phyloP scores from a whole-genome alignment of 2,888 invertebrate species.

The Trisateles emortualis region DNA sequence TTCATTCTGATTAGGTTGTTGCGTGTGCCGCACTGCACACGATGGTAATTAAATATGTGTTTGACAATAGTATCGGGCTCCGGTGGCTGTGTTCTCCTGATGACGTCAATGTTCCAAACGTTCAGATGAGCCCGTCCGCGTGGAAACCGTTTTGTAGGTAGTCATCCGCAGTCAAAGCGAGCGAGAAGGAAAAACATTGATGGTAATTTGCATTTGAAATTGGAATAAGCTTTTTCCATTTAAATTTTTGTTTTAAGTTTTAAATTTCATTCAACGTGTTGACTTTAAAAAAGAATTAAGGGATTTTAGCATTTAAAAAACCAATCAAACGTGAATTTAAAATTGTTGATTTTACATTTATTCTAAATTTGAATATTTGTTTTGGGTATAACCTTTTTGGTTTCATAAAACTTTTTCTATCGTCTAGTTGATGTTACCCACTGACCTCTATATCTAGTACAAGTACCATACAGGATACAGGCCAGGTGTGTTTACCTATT shows the following conservation, averaged over 20 bases:
- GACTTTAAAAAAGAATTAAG: constrained; percentile 1
- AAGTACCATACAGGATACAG: too few relatives aligned
- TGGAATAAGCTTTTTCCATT: constrained; percentile 40
- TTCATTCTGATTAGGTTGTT: constrained; percentile 44
- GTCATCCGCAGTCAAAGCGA: constrained; percentile 40
- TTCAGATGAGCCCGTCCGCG: constrained; percentile 59
- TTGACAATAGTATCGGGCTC: constrained; percentile 79
- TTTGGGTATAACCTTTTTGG: too few relatives aligned
- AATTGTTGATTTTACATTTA: too few relatives aligned
- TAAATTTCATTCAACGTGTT: constrained; percentile 13
- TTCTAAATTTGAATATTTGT: too few relatives aligned
- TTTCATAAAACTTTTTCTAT: too few relatives aligned
- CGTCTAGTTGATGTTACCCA: too few relatives aligned
- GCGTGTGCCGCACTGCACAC: constrained; percentile 87
- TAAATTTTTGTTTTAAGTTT: constrained; percentile 24
- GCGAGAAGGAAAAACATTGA: constrained; percentile 32
- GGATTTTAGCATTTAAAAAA: background rate
- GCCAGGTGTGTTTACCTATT: too few relatives aligned
- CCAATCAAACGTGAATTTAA: too few relatives aligned
- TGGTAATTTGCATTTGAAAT: constrained; percentile 47
- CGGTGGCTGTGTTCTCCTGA: constrained; percentile 75
- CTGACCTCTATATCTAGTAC: too few relatives aligned
- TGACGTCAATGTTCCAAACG: constrained; percentile 78
- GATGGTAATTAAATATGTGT: constrained; percentile 85
- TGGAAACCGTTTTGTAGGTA: constrained; percentile 58